These are phyloP conservation scores for Anguilla japonica DNA, from an alignment of 2,113 vertebrate species.

Conservation along the genomic window DNA sequence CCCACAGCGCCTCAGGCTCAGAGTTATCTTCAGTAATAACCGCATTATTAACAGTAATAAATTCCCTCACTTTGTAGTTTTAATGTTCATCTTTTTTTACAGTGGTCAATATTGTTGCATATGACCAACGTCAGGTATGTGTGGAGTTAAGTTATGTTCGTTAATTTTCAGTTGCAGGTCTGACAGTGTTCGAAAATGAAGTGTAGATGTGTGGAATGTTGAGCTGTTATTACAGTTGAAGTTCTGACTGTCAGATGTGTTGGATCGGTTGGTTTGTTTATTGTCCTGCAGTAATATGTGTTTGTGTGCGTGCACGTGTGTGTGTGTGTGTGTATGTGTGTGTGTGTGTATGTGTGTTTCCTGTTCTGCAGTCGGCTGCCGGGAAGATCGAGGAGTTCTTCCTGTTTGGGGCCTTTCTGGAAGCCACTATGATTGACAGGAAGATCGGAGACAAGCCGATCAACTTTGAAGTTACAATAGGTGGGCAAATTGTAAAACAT, in stretches of 20 bases:
- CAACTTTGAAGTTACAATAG: conserved; percentile 95
- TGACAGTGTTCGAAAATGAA: background rate
- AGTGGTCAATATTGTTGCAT: no score
- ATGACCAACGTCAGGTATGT: background rate
- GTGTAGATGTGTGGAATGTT: background rate
- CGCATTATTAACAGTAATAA: background rate
- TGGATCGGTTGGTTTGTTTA: background rate
- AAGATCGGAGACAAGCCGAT: conserved; percentile 96
- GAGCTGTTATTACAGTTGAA: no score
- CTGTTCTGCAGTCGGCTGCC: conserved; percentile 72
- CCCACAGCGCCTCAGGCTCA: background rate
- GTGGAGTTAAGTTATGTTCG: background rate
- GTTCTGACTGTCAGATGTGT: background rate
- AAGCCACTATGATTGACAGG: conserved; percentile 96
- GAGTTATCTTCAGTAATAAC: background rate
- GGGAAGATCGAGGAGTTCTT: conserved; percentile 96
- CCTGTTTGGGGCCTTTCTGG: conserved; percentile 93
- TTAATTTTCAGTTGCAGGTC: background rate
- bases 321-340: background rate
- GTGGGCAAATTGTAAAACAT: conserved; percentile 54
- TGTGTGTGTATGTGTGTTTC: background rate
- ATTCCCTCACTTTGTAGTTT: background rate
- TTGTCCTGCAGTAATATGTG: background rate
- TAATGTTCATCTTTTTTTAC: background rate
- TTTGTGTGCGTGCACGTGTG: background rate